Base-by-base conservation (phyloP, 2,797 vertebrate genomes). In the Gorsachius magnificus region DNA sequence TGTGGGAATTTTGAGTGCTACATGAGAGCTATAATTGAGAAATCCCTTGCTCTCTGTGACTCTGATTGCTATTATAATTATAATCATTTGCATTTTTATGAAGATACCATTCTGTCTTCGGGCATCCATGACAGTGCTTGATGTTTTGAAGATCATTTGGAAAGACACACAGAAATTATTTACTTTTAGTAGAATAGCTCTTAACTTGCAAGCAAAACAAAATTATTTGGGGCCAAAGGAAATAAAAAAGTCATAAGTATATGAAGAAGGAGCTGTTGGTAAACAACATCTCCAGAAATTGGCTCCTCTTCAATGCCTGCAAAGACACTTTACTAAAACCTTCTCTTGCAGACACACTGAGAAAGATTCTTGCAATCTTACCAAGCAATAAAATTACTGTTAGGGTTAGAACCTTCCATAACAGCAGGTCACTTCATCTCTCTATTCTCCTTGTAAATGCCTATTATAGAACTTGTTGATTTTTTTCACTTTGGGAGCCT, bases 51-150 rank as follows among this genome's bases (percentile, higher is more conserved):
- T 80, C 80, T 93, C 56, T 19, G 36, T 89, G 57, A 77, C 86
- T 93, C 54, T 92, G 90, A 94, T 90, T 94, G 79, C 70, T 96
- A 36, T 85, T 89, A 93, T 86, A 87, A 96, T 86, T 91, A 72
- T 76, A 87, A 97, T 91, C 94, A 94, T 93, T 95, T 94, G 63
- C 79, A 93, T 83, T 97, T 95, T 95, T 94, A 97, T 92, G 72
- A 86, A 95, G 80, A 92, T 75, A 74, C n/a, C 53, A 76, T 95
- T 94, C 86, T 95, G 78, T 95, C 91, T 94, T 85, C 90, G 87
- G 86, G 94, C 95, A 78, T 66, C 83, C 71, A 84, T 86, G 93
- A 85, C 76, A 95, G 61, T 89, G 41, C 75, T 95, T 89, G 90
- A 69, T 83, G 65, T 88, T 94, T 72, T 91, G 78, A 94, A 95